These are phyloP conservation scores for Takifugu ocellatus DNA, from an alignment of 2,797 vertebrate genomes.

Conservation along the genomic window DNA sequence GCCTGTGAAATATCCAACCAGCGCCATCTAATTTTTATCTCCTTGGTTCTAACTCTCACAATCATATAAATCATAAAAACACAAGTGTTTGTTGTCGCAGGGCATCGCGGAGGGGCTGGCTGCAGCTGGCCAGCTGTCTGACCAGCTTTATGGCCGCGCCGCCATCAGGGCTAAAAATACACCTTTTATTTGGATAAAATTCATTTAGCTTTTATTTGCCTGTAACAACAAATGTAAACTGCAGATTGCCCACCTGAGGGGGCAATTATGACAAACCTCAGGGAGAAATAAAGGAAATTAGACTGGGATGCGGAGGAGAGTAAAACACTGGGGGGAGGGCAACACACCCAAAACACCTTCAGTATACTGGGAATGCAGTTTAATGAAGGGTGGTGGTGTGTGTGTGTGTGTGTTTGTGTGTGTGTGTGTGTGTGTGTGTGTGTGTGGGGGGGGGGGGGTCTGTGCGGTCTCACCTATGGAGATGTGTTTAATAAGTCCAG, in stretches of 20 bases:
- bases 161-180: constrained; percentile 22
- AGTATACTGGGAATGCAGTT: constrained; percentile 10
- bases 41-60: no score
- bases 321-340: constrained; percentile 9
- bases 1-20: no score
- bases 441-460: no score
- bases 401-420: no score
- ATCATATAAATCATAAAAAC: no score
- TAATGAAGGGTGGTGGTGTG: constrained; percentile 1
- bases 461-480: constrained; percentile 1
- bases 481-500: constrained; percentile 4
- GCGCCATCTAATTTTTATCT: no score
- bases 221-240: constrained; percentile 30
- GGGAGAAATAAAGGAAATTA: constrained; percentile 58
- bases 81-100: no score
- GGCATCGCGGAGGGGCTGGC: no score
- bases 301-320: constrained; percentile 36
- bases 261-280: constrained; percentile 31
- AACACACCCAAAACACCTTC: constrained; percentile 8
- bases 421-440: no score
- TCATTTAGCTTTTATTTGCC: constrained; percentile 50
- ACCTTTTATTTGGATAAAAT: constrained; percentile 40
- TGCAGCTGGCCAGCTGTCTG: not conserved
- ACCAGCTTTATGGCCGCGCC: constrained; percentile 10
- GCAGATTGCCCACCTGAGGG: constrained; percentile 30